Percentiles rank a stretch among this genome's conserved stretches.
phyloP scores from a whole-genome alignment of 2,888 invertebrate species.

The Fragum fragum region DNA sequence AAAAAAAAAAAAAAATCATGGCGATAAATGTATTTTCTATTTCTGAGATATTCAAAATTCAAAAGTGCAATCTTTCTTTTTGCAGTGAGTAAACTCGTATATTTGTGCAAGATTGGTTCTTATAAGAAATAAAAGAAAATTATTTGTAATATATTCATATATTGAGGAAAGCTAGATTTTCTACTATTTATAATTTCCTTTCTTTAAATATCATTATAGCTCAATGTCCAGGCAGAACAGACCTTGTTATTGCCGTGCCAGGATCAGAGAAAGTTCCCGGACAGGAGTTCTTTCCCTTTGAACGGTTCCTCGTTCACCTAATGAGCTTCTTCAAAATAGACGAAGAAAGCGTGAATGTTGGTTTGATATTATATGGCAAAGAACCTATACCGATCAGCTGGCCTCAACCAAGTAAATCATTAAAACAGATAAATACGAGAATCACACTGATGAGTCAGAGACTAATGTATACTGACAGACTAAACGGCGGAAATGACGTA shows the following conservation, averaged over 20 bases:
- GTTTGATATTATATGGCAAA: slow-evolving; percentile 68
- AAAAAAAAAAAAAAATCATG: no score
- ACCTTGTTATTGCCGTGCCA: slow-evolving; percentile 70
- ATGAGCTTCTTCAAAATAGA: slow-evolving; percentile 69
- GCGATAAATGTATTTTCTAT: no score
- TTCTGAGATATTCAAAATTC: no score
- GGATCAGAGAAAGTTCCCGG: slow-evolving; percentile 68
- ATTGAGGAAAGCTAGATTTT: no score
- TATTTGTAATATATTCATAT: no score
- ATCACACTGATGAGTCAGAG: slow-evolving; percentile 71
- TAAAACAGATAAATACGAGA: slow-evolving; percentile 69
- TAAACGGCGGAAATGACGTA: slow-evolving; percentile 67
- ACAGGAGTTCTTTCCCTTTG: slow-evolving; percentile 74
- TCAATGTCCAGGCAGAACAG: slow-evolving; percentile 69
- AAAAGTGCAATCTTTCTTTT: no score
- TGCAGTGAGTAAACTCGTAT: no score
- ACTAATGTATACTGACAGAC: slow-evolving; percentile 45
- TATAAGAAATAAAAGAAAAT: no score
- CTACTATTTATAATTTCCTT: no score
- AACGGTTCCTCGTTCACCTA: slow-evolving; percentile 70
- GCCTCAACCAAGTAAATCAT: slow-evolving; percentile 67
- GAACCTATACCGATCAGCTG: slow-evolving; percentile 62
- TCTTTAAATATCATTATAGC: slow-evolving; percentile 50
- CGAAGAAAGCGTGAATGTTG: slow-evolving; percentile 64
- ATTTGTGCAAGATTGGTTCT: no score